Base-by-base conservation (phyloP, 1,140 invertebrate genomes). In the Asobara japonica region DNA sequence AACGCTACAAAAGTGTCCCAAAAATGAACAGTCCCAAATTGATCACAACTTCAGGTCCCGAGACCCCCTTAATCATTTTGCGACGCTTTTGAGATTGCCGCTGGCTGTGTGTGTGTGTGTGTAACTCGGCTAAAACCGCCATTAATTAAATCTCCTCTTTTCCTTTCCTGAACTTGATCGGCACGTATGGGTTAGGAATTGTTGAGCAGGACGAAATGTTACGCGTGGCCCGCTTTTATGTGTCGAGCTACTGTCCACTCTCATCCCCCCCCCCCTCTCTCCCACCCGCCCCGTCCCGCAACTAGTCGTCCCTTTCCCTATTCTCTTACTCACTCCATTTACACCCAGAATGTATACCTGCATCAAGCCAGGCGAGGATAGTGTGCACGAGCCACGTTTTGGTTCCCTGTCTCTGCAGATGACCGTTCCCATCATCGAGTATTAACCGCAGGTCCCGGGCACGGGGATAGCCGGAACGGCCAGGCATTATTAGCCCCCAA, bases 401-500 rank as follows among this genome's bases (percentile, higher is more conserved):
- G 79, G 79, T 85, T 74, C 74, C 77, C 82, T 87, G 83, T 87
- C 84, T 87, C 86, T 87, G 86, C 86, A 87, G 84, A 87, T 87
- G 86, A 87, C 86, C 84, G 86, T 87, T 87, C 86, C 84, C 85
- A 87, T 87, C 86, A 87, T 87, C 84, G 86, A 87, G 85, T 87
- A 87, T 87, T 87, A 87, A 87, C 86, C 86, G 83, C 86, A 87
- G 84, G 74, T 82, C 74, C 77, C 82, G 82, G 82, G 79, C 76
- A 83, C 80, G 79, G 69, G 73, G 74, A 67, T 64, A 41, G 73
- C 69, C 33, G 66, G 73, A 72, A 73, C 72, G 79, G 75, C 71
- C 77, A 80, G 73, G 80, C 83, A 86, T 85, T 86, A 86, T 86
- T 86, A 86, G 84, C 84, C 82, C 29, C 82, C 83, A 86, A 84